Evolutionary conservation across 2,113 vertebrate genomes (phyloP).

Genomic region (Sarotherodon lohbergeri): DNA sequence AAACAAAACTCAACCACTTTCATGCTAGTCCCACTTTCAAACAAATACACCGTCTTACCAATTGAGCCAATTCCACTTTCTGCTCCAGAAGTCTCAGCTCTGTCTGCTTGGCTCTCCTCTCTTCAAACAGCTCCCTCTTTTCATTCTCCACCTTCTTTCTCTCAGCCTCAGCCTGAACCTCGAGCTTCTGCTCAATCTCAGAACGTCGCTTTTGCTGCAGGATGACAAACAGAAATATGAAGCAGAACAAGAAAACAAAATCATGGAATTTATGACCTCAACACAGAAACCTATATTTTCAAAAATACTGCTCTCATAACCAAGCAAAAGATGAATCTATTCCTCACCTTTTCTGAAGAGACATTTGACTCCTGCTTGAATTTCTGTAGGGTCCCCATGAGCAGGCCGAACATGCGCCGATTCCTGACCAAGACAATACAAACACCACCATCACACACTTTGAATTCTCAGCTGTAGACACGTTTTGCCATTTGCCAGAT

Average conservation of each 20-base stretch:
- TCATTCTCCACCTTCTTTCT: slow-evolving; percentile 94
- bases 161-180: slow-evolving; percentile 95
- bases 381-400: slow-evolving; percentile 99
- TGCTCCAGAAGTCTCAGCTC: slow-evolving; percentile 95
- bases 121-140: slow-evolving; percentile 93
- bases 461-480: neutral
- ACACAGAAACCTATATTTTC: neutral
- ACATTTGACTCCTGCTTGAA: slow-evolving; percentile 98
- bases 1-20: neutral
- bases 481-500: neutral
- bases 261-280: neutral
- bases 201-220: slow-evolving; percentile 88
- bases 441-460: neutral
- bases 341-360: slow-evolving; percentile 86
- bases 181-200: slow-evolving; percentile 98
- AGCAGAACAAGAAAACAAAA: neutral
- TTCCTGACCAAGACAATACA: slow-evolving; percentile 74
- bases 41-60: slow-evolving; percentile 76
- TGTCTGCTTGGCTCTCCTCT: slow-evolving; percentile 94
- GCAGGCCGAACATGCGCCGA: slow-evolving; percentile 98
- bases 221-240: neutral
- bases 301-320: neutral
- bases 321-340: neutral
- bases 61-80: slow-evolving; percentile 96
- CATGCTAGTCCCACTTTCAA: neutral